These are phyloP conservation scores for Tadarida brasiliensis DNA, from an alignment of 2,797 vertebrate species.

Conservation along the genomic window DNA sequence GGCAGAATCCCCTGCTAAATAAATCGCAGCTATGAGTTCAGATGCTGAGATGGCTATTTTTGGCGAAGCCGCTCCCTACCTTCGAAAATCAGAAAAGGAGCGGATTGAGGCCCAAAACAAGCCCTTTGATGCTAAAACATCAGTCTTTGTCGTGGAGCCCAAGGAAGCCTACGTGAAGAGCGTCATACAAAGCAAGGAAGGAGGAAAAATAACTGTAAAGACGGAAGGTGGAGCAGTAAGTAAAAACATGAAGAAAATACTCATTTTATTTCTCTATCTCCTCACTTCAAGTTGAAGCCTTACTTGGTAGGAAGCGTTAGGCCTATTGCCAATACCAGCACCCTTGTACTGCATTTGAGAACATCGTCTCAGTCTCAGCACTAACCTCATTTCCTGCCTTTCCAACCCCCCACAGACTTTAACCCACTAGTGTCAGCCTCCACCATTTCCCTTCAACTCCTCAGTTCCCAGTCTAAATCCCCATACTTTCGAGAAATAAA, in stretches of 20 bases:
- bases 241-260: background rate
- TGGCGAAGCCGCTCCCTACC: conserved; percentile 92
- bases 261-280: background rate
- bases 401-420: background rate
- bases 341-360: background rate
- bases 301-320: background rate
- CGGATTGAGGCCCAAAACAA: conserved; percentile 93
- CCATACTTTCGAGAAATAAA: background rate
- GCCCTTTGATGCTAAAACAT: conserved; percentile 94
- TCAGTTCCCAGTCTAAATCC: background rate
- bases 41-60: conserved; percentile 93
- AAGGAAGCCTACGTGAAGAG: conserved; percentile 91
- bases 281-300: background rate
- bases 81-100: conserved; percentile 94
- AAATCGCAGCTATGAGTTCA: conserved; percentile 89
- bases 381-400: background rate
- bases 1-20: conserved; percentile 58
- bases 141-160: conserved; percentile 90
- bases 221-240: conserved; percentile 90
- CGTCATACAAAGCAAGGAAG: conserved; percentile 87
- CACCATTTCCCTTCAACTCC: background rate
- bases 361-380: background rate
- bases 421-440: background rate
- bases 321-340: background rate
- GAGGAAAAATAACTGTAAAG: conserved; percentile 93